These are phyloP conservation scores for Cephus rjabovi DNA, from an alignment of 2,888 invertebrate species.

Conservation along the genomic window DNA sequence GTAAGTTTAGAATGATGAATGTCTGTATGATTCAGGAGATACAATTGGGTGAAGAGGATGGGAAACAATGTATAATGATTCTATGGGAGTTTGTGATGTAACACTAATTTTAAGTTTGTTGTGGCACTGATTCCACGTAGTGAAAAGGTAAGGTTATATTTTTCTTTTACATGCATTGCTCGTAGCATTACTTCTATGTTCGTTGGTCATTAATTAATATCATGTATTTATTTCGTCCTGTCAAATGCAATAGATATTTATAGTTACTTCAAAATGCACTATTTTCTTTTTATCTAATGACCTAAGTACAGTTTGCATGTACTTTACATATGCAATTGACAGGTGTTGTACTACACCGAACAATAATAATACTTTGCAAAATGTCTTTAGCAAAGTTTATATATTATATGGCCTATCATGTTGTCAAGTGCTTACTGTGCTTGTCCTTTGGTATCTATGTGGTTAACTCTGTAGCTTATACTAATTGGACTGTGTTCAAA, in stretches of 20 bases:
- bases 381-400: not conserved
- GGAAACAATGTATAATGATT: not conserved
- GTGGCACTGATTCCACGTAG: not conserved
- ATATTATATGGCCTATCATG: slow-evolving; percentile 1
- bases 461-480: not conserved
- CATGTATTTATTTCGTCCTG: not conserved
- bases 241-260: not conserved
- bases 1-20: not conserved
- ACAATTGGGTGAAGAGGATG: not conserved
- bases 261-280: not conserved
- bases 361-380: not conserved
- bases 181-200: not conserved
- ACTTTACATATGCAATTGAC: not conserved
- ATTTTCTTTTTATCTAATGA: not conserved
- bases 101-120: not conserved
- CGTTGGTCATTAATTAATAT: not conserved
- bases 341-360: not conserved
- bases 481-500: not conserved
- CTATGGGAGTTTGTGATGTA: not conserved
- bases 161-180: not conserved
- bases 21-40: not conserved
- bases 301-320: too few species aligned
- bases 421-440: not conserved
- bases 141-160: not conserved
- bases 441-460: not conserved